Percentiles rank a stretch among this genome's conserved stretches.
These are phyloP conservation scores for Heliopora coerulea DNA, from an alignment of 92 coral and sea anemone species.

Conservation along the genomic window DNA sequence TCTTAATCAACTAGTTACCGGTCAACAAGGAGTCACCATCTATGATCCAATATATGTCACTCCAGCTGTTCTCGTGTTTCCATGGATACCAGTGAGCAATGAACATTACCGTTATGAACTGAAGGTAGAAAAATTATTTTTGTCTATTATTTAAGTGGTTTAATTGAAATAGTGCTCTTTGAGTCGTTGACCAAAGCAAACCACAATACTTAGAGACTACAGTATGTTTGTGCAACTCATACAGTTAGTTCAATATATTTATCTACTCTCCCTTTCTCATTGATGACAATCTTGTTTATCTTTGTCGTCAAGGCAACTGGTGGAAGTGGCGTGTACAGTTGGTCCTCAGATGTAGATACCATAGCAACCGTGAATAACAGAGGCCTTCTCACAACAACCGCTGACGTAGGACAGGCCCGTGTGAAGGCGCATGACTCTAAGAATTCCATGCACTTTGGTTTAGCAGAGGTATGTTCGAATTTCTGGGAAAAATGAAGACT, in stretches of 20 bases:
- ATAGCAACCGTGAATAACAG: slow-evolving; percentile 87
- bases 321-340: slow-evolving; percentile 85
- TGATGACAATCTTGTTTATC: background rate
- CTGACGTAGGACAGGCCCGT: slow-evolving; percentile 73
- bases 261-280: background rate
- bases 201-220: no score
- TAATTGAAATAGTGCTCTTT: no score
- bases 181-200: no score
- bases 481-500: no score
- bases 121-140: slow-evolving; percentile 49
- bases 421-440: slow-evolving; percentile 86
- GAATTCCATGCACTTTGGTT: slow-evolving; percentile 78
- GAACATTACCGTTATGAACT: slow-evolving; percentile 77
- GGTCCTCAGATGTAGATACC: slow-evolving; percentile 78
- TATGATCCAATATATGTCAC: slow-evolving; percentile 78
- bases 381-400: slow-evolving; percentile 80
- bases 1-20: slow-evolving; percentile 77
- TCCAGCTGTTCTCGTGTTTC: slow-evolving; percentile 83
- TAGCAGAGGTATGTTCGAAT: slow-evolving; percentile 62
- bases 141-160: background rate
- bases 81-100: slow-evolving; percentile 79
- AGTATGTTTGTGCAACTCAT: background rate
- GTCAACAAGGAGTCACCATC: slow-evolving; percentile 90
- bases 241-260: background rate
- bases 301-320: slow-evolving; percentile 69